A percentile compares a stretch with the other conserved stretches of the same genome.
Evolutionary conservation across 1,140 invertebrate genomes (phyloP).

Genomic region (Littorina saxatilis): DNA sequence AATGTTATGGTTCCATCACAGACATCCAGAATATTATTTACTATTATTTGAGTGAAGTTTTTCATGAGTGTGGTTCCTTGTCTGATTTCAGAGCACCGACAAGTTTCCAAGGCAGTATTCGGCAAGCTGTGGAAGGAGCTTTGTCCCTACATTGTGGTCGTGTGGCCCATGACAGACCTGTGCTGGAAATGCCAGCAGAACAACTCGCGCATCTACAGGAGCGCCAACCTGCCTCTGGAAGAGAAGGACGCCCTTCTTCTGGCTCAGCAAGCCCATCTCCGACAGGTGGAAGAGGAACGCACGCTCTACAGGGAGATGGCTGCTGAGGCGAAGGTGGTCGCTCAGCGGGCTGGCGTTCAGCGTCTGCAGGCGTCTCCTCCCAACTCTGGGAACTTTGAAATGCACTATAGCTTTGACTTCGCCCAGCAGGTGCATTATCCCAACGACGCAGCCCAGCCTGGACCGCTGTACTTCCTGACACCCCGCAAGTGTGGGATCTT

Average conservation of each 20-base stretch:
- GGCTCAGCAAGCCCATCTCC: not conserved
- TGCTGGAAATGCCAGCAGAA: constrained; percentile 37
- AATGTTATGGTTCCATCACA: no score
- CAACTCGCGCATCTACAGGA: not conserved
- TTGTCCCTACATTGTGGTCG: constrained; percentile 18
- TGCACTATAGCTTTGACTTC: constrained; percentile 49
- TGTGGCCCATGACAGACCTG: constrained; percentile 25
- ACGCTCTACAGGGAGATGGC: not conserved
- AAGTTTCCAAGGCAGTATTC: constrained; percentile 4
- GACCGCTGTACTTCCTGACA: constrained; percentile 57
- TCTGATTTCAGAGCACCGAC: not conserved
- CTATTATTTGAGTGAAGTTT: no score
- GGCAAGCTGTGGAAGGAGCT: constrained; percentile 22
- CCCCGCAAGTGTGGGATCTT: constrained; percentile 58
- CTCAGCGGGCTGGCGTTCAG: not conserved
- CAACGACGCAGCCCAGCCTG: constrained; percentile 52
- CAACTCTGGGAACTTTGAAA: not conserved
- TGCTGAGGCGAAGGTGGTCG: not conserved
- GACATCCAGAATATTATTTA: no score
- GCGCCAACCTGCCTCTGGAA: not conserved
- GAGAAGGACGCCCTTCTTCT: constrained; percentile 9
- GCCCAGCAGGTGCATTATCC: constrained; percentile 60
- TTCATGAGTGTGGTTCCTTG: not conserved
- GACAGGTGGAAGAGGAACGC: not conserved
- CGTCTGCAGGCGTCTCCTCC: not conserved